Percentiles rank a stretch among this genome's conserved stretches.
Conservation (phyloP, 2,797 vertebrate species). For the Microcaecilia unicolor region DNA sequence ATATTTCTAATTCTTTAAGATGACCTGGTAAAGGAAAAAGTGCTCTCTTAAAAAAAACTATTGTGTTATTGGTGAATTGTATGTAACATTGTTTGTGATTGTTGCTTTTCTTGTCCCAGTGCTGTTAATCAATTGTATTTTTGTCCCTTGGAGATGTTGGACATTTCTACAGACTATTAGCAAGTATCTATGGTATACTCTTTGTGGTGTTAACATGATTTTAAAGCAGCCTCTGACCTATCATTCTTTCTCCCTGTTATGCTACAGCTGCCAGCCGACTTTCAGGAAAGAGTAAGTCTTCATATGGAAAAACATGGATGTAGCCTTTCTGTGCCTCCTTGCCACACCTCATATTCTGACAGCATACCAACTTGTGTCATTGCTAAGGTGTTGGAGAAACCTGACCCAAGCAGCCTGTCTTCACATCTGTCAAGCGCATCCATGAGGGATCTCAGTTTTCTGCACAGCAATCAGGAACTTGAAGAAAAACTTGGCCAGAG, state of each 20-base stretch:
- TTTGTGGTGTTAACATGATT: too few relatives aligned
- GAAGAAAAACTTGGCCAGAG: slow-evolving; percentile 59
- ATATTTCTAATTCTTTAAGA: background rate
- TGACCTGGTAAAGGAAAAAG: too few relatives aligned
- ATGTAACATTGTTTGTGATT: too few relatives aligned
- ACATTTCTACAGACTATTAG: too few relatives aligned
- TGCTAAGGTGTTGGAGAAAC: slow-evolving; percentile 82
- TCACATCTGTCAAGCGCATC: slow-evolving; percentile 71
- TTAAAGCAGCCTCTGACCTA: background rate
- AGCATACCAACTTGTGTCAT: slow-evolving; percentile 73
- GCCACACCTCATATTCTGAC: slow-evolving; percentile 71
- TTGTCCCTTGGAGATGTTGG: too few relatives aligned
- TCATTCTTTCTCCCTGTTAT: background rate
- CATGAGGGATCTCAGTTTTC: slow-evolving; percentile 59
- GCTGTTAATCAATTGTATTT: too few relatives aligned
- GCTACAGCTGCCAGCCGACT: slow-evolving; percentile 74
- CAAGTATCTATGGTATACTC: too few relatives aligned
- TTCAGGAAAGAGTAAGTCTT: slow-evolving; percentile 81
- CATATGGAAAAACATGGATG: slow-evolving; percentile 75
- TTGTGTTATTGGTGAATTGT: too few relatives aligned
- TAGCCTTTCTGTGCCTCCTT: slow-evolving; percentile 58
- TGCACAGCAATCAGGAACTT: slow-evolving; percentile 51
- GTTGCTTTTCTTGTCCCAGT: too few relatives aligned
- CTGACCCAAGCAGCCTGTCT: slow-evolving; percentile 73
- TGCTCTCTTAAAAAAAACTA: too few relatives aligned